Percentiles rank a stretch among this genome's conserved stretches.
Evolutionary conservation across 1,140 invertebrate genomes (phyloP).

Genomic region (Goniozus legneri): DNA sequence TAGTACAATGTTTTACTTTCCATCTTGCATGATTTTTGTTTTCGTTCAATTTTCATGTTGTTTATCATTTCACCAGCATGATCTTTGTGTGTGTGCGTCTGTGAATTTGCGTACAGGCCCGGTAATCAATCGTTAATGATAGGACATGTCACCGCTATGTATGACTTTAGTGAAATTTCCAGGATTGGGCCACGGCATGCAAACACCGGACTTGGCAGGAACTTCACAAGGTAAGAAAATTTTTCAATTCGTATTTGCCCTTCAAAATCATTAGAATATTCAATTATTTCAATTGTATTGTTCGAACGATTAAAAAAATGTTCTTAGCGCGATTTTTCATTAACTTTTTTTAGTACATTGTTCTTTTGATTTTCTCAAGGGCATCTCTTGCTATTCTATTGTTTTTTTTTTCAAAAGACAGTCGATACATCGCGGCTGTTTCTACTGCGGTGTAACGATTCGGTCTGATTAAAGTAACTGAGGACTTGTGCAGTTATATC

Average conservation of each 20-base stretch:
- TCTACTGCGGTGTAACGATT: conserved; percentile 29
- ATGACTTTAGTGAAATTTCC: conserved; percentile 56
- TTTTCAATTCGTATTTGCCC: conserved; percentile 24
- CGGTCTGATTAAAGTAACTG: conserved; percentile 33
- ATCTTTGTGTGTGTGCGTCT: conserved; percentile 14
- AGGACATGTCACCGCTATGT: conserved; percentile 39
- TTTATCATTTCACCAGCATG: not conserved
- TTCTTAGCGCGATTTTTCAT: conserved; percentile 7
- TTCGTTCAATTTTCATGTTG: not conserved
- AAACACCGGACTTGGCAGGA: conserved; percentile 70
- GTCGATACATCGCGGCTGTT: conserved; percentile 30
- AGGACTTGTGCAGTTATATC: conserved; percentile 55
- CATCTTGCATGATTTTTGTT: not conserved
- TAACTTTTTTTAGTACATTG: conserved; percentile 6
- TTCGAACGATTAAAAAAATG: conserved; percentile 10
- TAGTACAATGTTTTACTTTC: not conserved
- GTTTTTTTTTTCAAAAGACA: conserved; percentile 34
- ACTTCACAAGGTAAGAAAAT: conserved; percentile 80
- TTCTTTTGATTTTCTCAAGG: conserved; percentile 42
- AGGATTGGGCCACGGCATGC: conserved; percentile 65
- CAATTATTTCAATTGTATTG: not conserved
- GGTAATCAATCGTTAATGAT: conserved; percentile 14
- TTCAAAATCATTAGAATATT: conserved; percentile 37
- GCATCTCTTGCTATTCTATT: conserved; percentile 41
- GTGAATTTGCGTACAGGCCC: conserved; percentile 52